Evolutionary conservation across 2,113 vertebrate genomes (phyloP), one percentile per base, ranked within the genome.

Genomic region (Paradoxurus hermaphroditus): DNA sequence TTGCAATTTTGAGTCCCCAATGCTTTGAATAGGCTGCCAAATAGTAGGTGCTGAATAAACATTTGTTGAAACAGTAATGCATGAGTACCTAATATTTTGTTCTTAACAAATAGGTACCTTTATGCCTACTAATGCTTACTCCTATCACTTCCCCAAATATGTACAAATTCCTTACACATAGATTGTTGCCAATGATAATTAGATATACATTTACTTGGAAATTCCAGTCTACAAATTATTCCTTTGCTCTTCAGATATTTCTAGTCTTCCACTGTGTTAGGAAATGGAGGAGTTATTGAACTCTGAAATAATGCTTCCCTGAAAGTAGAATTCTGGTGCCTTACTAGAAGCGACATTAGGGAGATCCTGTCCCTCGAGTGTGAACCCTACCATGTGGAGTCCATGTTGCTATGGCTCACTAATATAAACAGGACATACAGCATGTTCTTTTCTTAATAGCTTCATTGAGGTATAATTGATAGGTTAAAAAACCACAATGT

Each of bases 361-460:
- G n/a, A 49, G 15, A 77, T 68, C 27, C n/a, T n/a, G 16, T 94
- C 27, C 87, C 27, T 4, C 70, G 5, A 62, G 5, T 49, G 21
- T 62, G 49, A 94, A 56, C 7, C 59, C 23, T 19, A 75, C 7
- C 16, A 8, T 67, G 29, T 73, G 31, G 56, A 79, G 31, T 36
- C 31, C 18, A 12, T 19, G 44, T 63, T 86, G 44, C 16, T 86
- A 31, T 25, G n/a, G 15, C 53, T 86, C 25, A 27, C 31, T 10
- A 62, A 79, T 27, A 81, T 36, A 23, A 23, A 59, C 56, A 59
- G 56, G 21, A 94, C 2, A 0, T 75, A 68, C 10, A 27, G 49
- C 44, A 41, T 73, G 6, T 27, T 77, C 10, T 91, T 70, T 83
- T 72, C 34, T 96, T 73, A 87, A 99, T 99, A 99, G 99, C 99